Percentiles rank a stretch among this genome's conserved stretches.
These are phyloP conservation scores for Sturnus vulgaris DNA, from an alignment of 2,113 vertebrate genomes.

Conservation along the genomic window DNA sequence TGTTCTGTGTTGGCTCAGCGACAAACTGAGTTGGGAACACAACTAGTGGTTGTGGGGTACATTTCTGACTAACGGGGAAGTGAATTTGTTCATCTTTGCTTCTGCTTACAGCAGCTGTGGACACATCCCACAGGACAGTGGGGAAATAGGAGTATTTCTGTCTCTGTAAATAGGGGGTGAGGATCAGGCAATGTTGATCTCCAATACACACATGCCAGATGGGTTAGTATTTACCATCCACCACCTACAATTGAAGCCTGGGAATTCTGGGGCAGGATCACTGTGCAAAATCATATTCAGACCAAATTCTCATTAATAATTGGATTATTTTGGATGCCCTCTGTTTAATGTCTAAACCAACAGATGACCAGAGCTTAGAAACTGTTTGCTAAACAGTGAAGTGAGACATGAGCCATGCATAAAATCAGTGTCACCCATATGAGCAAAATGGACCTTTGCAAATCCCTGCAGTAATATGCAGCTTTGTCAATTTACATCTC, in stretches of 20 bases:
- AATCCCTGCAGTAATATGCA: background rate
- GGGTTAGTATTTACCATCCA: background rate
- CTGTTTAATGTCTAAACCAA: background rate
- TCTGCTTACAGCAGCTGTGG: background rate
- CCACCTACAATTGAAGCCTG: background rate
- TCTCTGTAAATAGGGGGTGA: background rate
- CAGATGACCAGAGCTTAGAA: background rate
- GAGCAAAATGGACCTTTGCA: background rate
- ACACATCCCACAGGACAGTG: background rate
- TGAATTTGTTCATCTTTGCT: background rate
- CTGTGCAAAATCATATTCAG: background rate
- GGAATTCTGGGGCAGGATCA: accelerated
- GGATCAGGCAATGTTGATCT: background rate
- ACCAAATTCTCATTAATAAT: background rate
- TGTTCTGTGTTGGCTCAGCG: background rate
- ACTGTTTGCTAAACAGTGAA: background rate
- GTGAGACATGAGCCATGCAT: background rate
- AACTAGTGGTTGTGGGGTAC: background rate
- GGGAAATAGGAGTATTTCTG: background rate
- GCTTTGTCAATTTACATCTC: background rate
- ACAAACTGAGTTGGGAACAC: background rate
- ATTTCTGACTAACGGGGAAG: background rate
- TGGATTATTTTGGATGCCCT: background rate
- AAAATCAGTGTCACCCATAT: background rate
- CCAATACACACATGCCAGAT: background rate